Evolutionary conservation across 2,888 invertebrate genomes (phyloP).

Genomic region (Pollenia griseotomentosa): DNA sequence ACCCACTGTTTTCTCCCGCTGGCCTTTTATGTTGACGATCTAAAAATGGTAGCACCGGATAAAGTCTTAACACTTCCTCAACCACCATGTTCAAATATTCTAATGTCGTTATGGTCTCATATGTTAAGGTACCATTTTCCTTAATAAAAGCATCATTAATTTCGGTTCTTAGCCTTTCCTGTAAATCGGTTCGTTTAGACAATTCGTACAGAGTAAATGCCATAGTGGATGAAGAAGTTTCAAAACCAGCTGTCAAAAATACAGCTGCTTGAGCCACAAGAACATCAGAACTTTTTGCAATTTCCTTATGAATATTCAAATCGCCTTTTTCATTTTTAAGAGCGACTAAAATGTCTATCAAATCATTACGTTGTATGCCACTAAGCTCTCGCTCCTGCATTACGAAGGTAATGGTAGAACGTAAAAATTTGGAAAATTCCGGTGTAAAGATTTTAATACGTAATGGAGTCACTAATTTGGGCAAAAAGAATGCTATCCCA

Average conservation of each 20-base stretch:
- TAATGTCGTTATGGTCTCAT: constrained; percentile 83
- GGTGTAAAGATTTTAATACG: constrained; percentile 79
- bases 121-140: constrained; percentile 82
- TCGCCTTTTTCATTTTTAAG: constrained; percentile 80
- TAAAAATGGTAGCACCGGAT: constrained; percentile 82
- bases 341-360: constrained; percentile 85
- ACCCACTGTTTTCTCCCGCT: constrained; percentile 70
- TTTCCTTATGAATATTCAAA: constrained; percentile 69
- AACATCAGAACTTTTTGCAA: constrained; percentile 78
- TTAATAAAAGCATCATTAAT: constrained; percentile 81
- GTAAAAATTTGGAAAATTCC: constrained; percentile 81
- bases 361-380: constrained; percentile 84
- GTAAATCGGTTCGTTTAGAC: constrained; percentile 83
- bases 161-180: constrained; percentile 83
- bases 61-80: constrained; percentile 82
- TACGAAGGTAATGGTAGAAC: constrained; percentile 82
- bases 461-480: constrained; percentile 78
- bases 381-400: constrained; percentile 83
- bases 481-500: constrained; percentile 80
- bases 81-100: constrained; percentile 84
- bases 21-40: constrained; percentile 80
- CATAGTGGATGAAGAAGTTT: constrained; percentile 84
- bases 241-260: constrained; percentile 83
- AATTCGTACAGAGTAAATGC: constrained; percentile 84
- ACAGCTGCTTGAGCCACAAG: constrained; percentile 82